These are phyloP conservation scores for Oscarella lobularis DNA, from an alignment of 37 sponge, comb jelly and placozoan genomes.

Conservation along the genomic window DNA sequence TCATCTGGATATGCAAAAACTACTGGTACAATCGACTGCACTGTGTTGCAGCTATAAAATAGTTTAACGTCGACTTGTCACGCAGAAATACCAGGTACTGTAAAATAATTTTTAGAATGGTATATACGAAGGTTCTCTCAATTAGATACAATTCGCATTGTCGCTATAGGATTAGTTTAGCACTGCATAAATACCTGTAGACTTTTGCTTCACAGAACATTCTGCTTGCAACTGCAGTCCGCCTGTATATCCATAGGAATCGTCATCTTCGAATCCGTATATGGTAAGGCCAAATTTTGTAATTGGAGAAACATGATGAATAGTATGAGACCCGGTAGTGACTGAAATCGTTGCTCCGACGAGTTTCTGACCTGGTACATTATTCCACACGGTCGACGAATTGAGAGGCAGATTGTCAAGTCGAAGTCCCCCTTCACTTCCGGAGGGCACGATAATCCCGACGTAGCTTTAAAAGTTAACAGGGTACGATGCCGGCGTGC, in stretches of 20 bases:
- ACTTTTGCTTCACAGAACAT: neutral
- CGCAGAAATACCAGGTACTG: too few species aligned
- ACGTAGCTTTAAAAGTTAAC: slow-evolving; percentile 15
- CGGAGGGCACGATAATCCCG: slow-evolving; percentile 17
- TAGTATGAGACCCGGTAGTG: neutral
- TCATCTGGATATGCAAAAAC: neutral
- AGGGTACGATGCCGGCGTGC: neutral
- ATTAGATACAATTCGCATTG: too few species aligned
- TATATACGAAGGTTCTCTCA: too few species aligned
- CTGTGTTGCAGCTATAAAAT: too few species aligned
- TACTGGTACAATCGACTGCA: too few species aligned
- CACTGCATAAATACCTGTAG: neutral
- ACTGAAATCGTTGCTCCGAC: neutral
- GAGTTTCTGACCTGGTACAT: neutral
- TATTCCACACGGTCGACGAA: slow-evolving; percentile 10
- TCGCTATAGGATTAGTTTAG: too few species aligned
- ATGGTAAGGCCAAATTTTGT: slow-evolving; percentile 23
- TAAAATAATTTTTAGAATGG: too few species aligned
- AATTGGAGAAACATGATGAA: slow-evolving; percentile 12
- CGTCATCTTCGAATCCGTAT: slow-evolving; percentile 25
- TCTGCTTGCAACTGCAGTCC: slow-evolving; percentile 12
- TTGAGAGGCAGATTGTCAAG: slow-evolving; percentile 6
- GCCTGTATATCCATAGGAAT: slow-evolving; percentile 46
- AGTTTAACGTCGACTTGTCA: too few species aligned
- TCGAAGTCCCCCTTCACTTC: slow-evolving; percentile 3